These are phyloP conservation scores for Athene cunicularia DNA, from an alignment of 2,113 vertebrate genomes.

Conservation along the genomic window DNA sequence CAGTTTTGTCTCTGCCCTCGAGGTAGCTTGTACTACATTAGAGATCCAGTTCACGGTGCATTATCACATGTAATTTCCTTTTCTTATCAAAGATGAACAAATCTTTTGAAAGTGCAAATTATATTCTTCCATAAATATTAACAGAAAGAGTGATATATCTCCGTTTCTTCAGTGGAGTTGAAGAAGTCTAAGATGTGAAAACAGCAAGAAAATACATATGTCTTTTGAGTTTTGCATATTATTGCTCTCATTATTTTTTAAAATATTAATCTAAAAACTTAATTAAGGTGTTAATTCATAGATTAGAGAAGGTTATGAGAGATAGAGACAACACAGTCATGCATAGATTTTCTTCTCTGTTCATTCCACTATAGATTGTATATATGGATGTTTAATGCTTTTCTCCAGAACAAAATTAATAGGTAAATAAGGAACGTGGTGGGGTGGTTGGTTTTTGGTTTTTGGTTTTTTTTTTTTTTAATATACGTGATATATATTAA, in stretches of 20 bases:
- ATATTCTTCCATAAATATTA: slow-evolving; percentile 42
- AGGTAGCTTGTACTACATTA: slow-evolving; percentile 28
- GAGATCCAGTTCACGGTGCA: not conserved
- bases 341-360: not conserved
- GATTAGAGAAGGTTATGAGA: not conserved
- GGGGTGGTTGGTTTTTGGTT: too few relatives aligned
- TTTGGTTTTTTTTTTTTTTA: not conserved
- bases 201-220: not conserved
- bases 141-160: not conserved
- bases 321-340: not conserved
- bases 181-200: not conserved
- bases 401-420: not conserved
- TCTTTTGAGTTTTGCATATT: not conserved
- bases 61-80: slow-evolving; percentile 27
- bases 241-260: not conserved
- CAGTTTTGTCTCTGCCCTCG: slow-evolving; percentile 9
- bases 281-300: slow-evolving; percentile 48
- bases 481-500: not conserved
- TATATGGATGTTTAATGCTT: not conserved
- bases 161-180: not conserved
- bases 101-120: slow-evolving; percentile 23
- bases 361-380: not conserved
- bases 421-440: not conserved
- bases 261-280: slow-evolving; percentile 25
- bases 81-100: slow-evolving; percentile 37